A percentile compares a stretch with the other conserved stretches of the same genome.
Evolutionary conservation across 2,888 invertebrate species (phyloP).

Genomic region (Drosophila pegasa): DNA sequence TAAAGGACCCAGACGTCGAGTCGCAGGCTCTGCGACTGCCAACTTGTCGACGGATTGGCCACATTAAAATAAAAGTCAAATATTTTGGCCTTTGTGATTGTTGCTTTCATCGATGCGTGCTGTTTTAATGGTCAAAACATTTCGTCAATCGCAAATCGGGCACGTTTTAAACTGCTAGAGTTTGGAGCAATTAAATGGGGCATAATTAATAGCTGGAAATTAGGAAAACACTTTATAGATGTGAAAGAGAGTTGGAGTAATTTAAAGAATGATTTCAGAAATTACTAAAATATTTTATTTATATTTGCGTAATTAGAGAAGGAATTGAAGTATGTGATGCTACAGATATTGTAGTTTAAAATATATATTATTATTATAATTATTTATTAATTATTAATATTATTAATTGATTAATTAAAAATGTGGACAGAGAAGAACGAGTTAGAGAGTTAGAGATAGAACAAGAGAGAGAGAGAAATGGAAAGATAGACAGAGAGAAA

Average conservation of each 20-base stretch:
- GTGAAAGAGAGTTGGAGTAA: not conserved
- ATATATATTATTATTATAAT: too few species aligned
- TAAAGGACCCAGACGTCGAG: conserved; percentile 34
- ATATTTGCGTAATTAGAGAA: too few species aligned
- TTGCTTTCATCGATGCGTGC: conserved; percentile 64
- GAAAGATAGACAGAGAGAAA: too few species aligned
- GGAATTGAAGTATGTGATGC: too few species aligned
- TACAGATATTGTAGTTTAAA: too few species aligned
- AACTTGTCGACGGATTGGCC: conserved; percentile 37
- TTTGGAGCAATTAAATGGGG: not conserved
- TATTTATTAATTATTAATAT: too few species aligned
- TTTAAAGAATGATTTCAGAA: too few species aligned
- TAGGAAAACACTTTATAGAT: not conserved
- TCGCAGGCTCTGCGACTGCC: conserved; percentile 6
- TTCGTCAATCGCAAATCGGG: conserved; percentile 48
- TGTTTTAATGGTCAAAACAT: conserved; percentile 71
- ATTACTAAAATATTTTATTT: too few species aligned
- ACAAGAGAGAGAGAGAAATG: too few species aligned
- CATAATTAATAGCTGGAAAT: not conserved
- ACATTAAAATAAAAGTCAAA: conserved; percentile 68
- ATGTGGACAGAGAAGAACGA: too few species aligned
- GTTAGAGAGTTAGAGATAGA: too few species aligned
- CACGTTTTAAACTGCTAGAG: conserved; percentile 27
- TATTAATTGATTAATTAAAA: too few species aligned
- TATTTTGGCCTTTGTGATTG: conserved; percentile 49